A percentile compares a stretch with the other conserved stretches of the same genome.
These are phyloP conservation scores for Chitala chitala DNA, from an alignment of 2,113 vertebrate genomes.

Conservation along the genomic window DNA sequence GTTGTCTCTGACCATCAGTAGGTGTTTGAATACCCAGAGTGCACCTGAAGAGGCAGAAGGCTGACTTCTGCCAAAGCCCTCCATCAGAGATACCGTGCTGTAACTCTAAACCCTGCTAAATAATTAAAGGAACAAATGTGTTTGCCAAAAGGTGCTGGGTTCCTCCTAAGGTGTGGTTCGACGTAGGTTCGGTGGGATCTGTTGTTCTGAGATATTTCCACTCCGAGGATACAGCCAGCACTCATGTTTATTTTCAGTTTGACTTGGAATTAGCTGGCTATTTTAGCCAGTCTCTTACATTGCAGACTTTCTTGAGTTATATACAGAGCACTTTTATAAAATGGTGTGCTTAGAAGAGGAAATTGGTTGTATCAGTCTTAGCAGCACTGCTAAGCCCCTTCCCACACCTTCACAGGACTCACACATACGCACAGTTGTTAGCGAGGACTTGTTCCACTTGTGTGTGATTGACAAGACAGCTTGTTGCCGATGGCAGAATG, in stretches of 20 bases:
- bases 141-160: conserved; percentile 32
- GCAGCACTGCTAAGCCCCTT: background rate
- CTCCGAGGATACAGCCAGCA: background rate
- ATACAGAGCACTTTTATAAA: too few species aligned
- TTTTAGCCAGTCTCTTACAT: background rate
- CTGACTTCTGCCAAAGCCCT: background rate
- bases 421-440: background rate
- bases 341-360: background rate
- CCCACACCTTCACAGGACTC: background rate
- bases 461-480: background rate
- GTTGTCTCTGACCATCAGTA: too few species aligned
- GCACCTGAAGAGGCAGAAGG: background rate
- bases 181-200: background rate
- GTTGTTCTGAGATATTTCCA: background rate
- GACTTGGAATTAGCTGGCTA: background rate
- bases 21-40: conserved; percentile 6
- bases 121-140: conserved; percentile 33
- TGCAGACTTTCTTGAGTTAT: background rate
- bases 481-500: background rate
- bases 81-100: background rate
- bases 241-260: background rate
- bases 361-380: background rate
- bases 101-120: conserved; percentile 28
- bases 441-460: too few species aligned
- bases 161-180: conserved; percentile 5